Percentiles rank a stretch among this genome's conserved stretches.
phyloP scores from a whole-genome alignment of 1,140 invertebrate genomes.

The Diorhabda elongata region DNA sequence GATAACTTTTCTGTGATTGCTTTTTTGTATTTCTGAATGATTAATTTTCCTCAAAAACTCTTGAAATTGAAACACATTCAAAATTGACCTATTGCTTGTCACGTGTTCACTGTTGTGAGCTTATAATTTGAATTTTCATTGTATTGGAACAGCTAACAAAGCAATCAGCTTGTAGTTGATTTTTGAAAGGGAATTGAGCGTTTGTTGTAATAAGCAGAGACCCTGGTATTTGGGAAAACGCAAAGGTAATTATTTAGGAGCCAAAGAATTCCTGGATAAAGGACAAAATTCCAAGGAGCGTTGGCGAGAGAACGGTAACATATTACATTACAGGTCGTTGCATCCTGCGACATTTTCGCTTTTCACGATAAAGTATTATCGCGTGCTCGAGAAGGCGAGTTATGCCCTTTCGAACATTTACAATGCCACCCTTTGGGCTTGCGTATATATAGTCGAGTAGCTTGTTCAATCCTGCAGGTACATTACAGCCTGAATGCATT shows the following conservation, averaged over 20 bases:
- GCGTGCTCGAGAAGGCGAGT: constrained; percentile 26
- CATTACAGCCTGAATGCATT: not conserved
- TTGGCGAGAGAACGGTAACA: constrained; percentile 4
- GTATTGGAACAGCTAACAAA: no score
- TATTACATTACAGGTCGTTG: constrained; percentile 22
- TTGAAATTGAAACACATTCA: no score
- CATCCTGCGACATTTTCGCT: constrained; percentile 28
- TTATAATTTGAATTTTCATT: no score
- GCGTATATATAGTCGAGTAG: constrained; percentile 12
- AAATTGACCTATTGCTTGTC: no score
- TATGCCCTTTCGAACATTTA: constrained; percentile 28
- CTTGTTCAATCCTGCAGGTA: not conserved
- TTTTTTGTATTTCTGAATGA: no score
- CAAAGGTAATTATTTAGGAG: constrained; percentile 1
- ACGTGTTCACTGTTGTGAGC: no score
- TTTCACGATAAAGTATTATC: constrained; percentile 32
- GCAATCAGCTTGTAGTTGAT: no score
- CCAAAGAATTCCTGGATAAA: constrained; percentile 2
- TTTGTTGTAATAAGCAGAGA: not conserved
- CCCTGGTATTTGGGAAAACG: not conserved
- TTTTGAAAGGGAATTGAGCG: no score
- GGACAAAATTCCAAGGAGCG: constrained; percentile 1
- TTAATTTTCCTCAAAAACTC: no score
- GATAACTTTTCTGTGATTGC: no score
- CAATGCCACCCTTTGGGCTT: constrained; percentile 18